Evolutionary conservation across 1,140 invertebrate species (phyloP), one percentile per base, ranked within the genome.

Genomic region (Condylostylus longicornis): DNA sequence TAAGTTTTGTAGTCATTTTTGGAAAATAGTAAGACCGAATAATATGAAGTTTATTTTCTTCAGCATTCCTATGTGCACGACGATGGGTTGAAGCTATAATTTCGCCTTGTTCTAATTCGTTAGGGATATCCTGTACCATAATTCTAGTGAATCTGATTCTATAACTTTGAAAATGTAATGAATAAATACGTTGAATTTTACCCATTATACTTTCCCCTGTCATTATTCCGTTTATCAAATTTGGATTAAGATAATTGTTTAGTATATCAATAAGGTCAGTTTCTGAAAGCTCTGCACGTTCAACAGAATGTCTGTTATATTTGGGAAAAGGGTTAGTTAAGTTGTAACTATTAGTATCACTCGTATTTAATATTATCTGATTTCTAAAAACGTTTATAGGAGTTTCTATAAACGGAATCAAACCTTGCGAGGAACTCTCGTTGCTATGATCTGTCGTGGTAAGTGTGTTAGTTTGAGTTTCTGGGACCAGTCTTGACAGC

Each of bases 311-410:
- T 20, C 33, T 39, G 7, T 38, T 31, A 14, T 30, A 42, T 10
- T 4, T 15, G 8, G 36, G 32, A 12, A 32, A 37, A 7, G 35
- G 34, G 8, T 31, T 31, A 14, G 18, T 18, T 8, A 37, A 30
- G n/a, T 34, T 28, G n/a, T 41, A 25, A 9, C 12, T 21, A 21
- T 35, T 33, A 8, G 25, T 18, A 14, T 40, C 29, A 13, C 17
- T 23, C 4, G 23, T 35, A 15, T 40, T 17, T n/a, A 44, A 9
- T 10, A 41, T 31, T 15, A 44, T 5, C 34, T 44, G 42, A 18
- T 35, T 44, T 17, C 41, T 41, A 19, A 44, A 41, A 4, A 35
- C 29, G 21, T 38, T 44, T 7, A 42, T 42, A 13, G 36, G 40
- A 4, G 18, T 18, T 20, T 44, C 35, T 18, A 38, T 22, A 3